Evolutionary conservation across 2,797 vertebrate genomes (phyloP), one percentile per base, ranked within the genome.

Genomic region (Propithecus perrieri): DNA sequence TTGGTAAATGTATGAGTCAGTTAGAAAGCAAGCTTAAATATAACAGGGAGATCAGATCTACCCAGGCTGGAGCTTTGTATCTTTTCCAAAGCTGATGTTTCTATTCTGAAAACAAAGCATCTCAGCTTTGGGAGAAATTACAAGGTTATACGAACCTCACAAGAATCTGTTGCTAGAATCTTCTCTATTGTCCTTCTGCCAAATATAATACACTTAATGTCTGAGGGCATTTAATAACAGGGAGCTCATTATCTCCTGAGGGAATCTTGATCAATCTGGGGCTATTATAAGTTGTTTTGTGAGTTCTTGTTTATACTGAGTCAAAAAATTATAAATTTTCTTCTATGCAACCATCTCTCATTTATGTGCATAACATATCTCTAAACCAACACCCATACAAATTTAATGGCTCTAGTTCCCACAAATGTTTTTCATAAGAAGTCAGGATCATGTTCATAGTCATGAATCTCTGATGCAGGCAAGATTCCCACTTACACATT

Each of bases 61-160:
- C 53, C 71, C 28, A 87, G 50, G 63, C 46, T 92, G 5, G 72
- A 83, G 14, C 15, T 92, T 84, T 87, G 57, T 87, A 55, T 84
- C 69, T 57, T 91, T 93, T 86, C 67, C 61, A 78, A 89, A 85
- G 38, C 79, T 93, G 69, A 38, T 33, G 2, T 78, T 91, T 94
- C 85, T 89, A 38, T 95, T 93, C 81, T 91, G 33, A 93, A 91
- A 96, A 85, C 63, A 96, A 53, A 81, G 33, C 5, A 69, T 50
- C 74, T 91, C 33, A 67, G 33, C 41, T 89, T 85, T 78, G 79
- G 75, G 50, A 95, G 33, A 93, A 85, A 80, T 75, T 83, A 69
- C 78, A 50, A 93, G 79, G 76, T 95, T 93, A 75, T 38, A 30
- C 38, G 18, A 26, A 75, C n/a, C 33, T 93, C 35, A 43, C 8